Evolutionary conservation across 2,888 invertebrate species (phyloP).

Genomic region (Melieria omissa): DNA sequence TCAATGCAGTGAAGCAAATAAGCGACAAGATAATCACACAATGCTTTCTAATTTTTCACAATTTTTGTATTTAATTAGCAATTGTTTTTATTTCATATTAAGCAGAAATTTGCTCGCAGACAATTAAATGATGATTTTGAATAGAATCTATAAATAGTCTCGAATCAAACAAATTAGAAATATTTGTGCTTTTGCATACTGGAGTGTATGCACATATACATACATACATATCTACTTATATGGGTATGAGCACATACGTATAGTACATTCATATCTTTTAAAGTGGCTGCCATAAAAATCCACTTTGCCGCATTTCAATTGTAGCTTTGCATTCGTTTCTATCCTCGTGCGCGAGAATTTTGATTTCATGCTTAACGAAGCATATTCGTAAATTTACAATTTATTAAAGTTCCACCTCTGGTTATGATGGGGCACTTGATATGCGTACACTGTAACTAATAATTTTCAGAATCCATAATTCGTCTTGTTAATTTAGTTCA

Average conservation of each 20-base stretch:
- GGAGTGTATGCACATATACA: background rate
- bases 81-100: too few relatives aligned
- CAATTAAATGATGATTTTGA: too few relatives aligned
- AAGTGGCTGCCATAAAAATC: background rate
- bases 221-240: background rate
- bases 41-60: too few relatives aligned
- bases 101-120: too few relatives aligned
- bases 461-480: too few relatives aligned
- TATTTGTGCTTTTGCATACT: background rate
- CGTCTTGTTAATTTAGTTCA: background rate
- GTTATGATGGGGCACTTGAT: too few relatives aligned
- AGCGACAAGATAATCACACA: too few relatives aligned
- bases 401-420: constrained; percentile 46
- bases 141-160: too few relatives aligned
- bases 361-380: constrained; percentile 59
- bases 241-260: background rate
- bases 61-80: too few relatives aligned
- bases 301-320: constrained; percentile 41
- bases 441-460: too few relatives aligned
- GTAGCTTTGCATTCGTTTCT: constrained; percentile 13
- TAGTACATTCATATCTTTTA: background rate
- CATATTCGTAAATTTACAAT: constrained; percentile 56
- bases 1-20: too few relatives aligned
- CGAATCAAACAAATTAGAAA: too few relatives aligned
- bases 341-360: constrained; percentile 40